A percentile compares a stretch with the other conserved stretches of the same genome.
These are phyloP conservation scores for Poeciliopsis turrubarensis DNA, from an alignment of 2,113 vertebrate species.

Conservation along the genomic window DNA sequence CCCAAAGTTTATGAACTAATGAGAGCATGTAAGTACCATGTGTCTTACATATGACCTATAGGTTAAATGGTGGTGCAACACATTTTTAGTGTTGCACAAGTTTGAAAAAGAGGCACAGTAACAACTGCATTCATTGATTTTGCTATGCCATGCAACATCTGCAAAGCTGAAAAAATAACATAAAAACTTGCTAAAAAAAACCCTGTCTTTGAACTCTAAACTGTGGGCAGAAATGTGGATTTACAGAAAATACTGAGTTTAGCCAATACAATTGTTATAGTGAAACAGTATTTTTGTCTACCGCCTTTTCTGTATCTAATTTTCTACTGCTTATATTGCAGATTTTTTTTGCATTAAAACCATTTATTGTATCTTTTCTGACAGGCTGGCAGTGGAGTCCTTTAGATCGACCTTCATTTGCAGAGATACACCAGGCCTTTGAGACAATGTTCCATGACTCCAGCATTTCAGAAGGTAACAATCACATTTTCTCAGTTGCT, in stretches of 20 bases:
- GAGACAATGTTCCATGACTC: conserved; percentile 99
- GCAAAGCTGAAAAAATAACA: background rate
- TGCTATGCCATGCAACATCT: background rate
- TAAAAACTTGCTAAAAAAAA: background rate
- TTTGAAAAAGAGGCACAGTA: background rate
- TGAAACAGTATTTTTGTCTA: background rate
- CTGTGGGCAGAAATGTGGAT: background rate
- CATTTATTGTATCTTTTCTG: conserved; percentile 7
- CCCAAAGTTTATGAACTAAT: conserved; percentile 98
- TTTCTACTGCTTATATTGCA: background rate
- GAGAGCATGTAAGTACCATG: conserved; percentile 93
- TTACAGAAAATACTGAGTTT: background rate
- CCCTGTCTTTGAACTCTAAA: background rate
- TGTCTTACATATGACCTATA: background rate
- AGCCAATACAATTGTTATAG: background rate
- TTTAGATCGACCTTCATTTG: conserved; percentile 92
- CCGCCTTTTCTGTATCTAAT: too few species aligned
- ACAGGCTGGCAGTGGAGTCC: conserved; percentile 98
- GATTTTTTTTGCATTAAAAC: background rate
- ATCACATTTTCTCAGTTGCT: background rate
- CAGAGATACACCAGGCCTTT: conserved; percentile 97
- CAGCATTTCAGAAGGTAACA: conserved; percentile 95
- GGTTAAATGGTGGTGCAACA: background rate
- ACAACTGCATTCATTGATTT: background rate
- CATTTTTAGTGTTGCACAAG: background rate